A percentile compares a stretch with the other conserved stretches of the same genome.
Conservation (phyloP, 2,113 vertebrate species). For the Dolichotis patagonum region DNA sequence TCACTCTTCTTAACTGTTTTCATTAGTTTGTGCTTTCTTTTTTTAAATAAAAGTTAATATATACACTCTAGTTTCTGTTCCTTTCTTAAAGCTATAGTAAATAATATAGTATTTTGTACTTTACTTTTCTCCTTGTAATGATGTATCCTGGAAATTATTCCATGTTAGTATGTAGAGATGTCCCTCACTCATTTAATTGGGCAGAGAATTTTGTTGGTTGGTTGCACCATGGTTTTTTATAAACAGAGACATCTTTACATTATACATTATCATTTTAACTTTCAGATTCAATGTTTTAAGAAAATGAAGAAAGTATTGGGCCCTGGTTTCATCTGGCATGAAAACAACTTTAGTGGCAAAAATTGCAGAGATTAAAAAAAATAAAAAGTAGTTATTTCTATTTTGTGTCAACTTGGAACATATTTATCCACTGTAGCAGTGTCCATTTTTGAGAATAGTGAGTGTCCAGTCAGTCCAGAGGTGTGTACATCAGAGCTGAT, state of each 20-base stretch:
- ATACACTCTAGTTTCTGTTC: neutral
- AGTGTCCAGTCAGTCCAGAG: neutral
- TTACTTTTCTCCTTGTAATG: neutral
- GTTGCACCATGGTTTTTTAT: neutral
- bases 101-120: neutral
- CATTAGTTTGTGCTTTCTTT: neutral
- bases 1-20: neutral
- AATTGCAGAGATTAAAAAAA: neutral
- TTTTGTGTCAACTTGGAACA: neutral
- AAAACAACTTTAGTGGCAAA: neutral
- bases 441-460: neutral
- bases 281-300: neutral
- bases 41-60: neutral
- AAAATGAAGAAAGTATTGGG: neutral
- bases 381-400: neutral
- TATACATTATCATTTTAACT: neutral
- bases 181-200: neutral
- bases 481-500: neutral
- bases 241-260: neutral
- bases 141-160: neutral
- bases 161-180: neutral
- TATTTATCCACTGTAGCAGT: neutral
- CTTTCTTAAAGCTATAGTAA: neutral
- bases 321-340: neutral
- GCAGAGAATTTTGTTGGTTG: neutral